Percentiles rank a stretch among this genome's conserved stretches.
Conservation (phyloP, 1,140 invertebrate genomes). For the Drosophila kohkoa region DNA sequence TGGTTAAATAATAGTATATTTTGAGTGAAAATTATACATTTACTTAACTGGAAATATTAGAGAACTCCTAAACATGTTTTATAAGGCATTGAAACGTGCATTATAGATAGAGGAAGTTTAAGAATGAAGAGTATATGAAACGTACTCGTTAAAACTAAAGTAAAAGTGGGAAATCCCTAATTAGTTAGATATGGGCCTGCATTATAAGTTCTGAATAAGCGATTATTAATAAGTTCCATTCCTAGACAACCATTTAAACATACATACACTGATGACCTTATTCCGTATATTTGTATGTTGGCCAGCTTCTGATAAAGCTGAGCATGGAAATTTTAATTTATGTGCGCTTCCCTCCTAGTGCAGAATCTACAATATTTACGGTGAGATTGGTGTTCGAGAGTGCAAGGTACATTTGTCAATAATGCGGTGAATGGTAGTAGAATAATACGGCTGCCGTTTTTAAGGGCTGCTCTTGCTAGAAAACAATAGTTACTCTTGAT, state of each 20-base stretch:
- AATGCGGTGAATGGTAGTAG: constrained; percentile 14
- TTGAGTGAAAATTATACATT: constrained; percentile 5
- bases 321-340: background rate
- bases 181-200: background rate
- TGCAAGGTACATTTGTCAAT: constrained; percentile 50
- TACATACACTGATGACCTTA: background rate
- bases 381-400: constrained; percentile 42
- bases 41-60: background rate
- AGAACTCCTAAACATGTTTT: constrained; percentile 5
- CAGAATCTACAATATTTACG: constrained; percentile 53
- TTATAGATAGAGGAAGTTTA: constrained; percentile 2
- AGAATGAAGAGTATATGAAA: background rate
- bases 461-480: constrained; percentile 25
- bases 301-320: background rate
- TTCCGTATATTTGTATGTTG: background rate
- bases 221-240: background rate
- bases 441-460: constrained; percentile 11
- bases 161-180: background rate
- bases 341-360: constrained; percentile 36
- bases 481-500: constrained; percentile 59
- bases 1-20: constrained; percentile 7
- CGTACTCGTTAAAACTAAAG: constrained; percentile 1
- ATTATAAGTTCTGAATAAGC: background rate
- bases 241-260: background rate
- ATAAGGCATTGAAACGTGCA: constrained; percentile 8